Conservation (phyloP, 2,888 invertebrate genomes). For the Hipparchia sbordonii region DNA sequence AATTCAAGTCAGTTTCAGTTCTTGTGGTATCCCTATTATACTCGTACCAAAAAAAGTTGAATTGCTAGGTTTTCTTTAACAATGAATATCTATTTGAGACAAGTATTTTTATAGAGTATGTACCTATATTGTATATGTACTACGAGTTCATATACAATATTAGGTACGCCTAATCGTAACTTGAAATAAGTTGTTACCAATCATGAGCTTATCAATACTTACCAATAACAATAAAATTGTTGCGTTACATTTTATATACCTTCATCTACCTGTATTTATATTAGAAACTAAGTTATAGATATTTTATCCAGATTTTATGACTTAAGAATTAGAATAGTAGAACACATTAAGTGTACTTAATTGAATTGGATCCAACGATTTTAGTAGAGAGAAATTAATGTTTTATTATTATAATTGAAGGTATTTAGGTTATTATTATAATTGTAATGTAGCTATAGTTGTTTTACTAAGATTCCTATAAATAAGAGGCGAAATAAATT, state of each 20-base stretch:
- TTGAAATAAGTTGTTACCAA: not conserved
- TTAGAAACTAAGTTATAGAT: too few relatives aligned
- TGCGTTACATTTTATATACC: too few relatives aligned
- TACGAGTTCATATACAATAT: too few relatives aligned
- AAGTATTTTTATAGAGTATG: not conserved
- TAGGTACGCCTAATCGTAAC: not conserved
- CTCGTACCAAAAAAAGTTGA: not conserved
- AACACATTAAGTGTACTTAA: not conserved
- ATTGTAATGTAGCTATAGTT: not conserved
- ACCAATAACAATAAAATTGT: too few relatives aligned
- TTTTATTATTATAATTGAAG: not conserved
- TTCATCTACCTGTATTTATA: too few relatives aligned
- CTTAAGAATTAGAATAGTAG: not conserved
- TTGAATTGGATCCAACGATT: constrained; percentile 3
- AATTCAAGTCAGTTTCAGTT: not conserved
- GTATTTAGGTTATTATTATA: too few relatives aligned
- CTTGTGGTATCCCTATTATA: not conserved
- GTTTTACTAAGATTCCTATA: not conserved
- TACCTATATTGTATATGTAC: too few relatives aligned
- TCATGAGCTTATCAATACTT: too few relatives aligned
- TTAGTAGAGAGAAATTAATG: not conserved
- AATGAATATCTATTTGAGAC: not conserved
- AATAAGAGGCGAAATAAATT: not conserved
- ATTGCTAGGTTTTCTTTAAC: not conserved
- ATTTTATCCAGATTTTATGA: not conserved